Base-by-base conservation (phyloP, 2,113 vertebrate genomes). In the Turnix velox region DNA sequence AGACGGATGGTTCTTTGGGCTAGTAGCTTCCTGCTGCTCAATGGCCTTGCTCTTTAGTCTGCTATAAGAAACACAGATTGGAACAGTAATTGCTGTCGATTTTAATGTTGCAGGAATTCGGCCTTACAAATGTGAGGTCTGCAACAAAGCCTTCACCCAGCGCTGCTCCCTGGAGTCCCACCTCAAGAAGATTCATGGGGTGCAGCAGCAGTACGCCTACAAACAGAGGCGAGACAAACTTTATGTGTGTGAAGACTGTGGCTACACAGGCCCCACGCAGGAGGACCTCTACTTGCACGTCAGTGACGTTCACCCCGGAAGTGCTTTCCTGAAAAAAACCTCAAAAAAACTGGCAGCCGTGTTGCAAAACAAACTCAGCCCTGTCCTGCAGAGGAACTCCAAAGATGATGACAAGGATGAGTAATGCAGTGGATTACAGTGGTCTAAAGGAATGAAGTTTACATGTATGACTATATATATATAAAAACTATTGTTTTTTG, bases 131-230 rank as follows among this genome's bases (percentile, higher is more conserved):
- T 98, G 98, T 4, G 97, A 98, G 7, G 88, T 98, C 18, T 98
- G 98, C 96, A 96, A 97, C 83, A 98, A 98, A 90, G 98, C 98
- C 73, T 98, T 98, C 93, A 98, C 98, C 3, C 98, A 98, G 96
- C 98, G 98, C 75, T 98, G 98, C 39, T 98, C 98, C 10, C 93
- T 98, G 86, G 98, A 98, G 91, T 98, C 98, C 6, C 98, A 98
- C 87, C 96, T 98, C 12, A 98, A 98, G 95, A 98, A 98, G 94
- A 98, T 98, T 46, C 98, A 98, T 0, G 98, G 98, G 0, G 97
- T 98, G 63, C 97, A 98, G 94, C 98, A 98, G 92, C 98, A 98
- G 23, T 98, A 98, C 0, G 98, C 97, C 71, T 98, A 98, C 95
- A 98, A 98, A 85, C 98, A 98, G 69, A 97, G 98, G 31, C 95